Conservation (phyloP, 1,140 invertebrate species). For the Microvelia longipes region DNA sequence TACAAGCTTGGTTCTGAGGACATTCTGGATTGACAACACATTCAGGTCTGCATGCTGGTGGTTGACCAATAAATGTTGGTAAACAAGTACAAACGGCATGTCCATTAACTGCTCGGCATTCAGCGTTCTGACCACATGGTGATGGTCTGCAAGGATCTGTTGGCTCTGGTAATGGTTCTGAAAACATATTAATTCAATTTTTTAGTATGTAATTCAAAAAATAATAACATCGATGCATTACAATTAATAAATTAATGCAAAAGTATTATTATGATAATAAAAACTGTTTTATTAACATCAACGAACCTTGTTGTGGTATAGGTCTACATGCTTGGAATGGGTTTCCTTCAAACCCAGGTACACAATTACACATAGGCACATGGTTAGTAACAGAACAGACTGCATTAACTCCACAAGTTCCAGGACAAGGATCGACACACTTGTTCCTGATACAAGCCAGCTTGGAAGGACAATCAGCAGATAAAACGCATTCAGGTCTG, state of each 20-base stretch:
- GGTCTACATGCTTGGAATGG: conserved; percentile 34
- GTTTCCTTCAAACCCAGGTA: conserved; percentile 52
- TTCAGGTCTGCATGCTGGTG: conserved; percentile 62
- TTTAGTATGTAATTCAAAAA: not conserved
- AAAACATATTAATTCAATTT: conserved; percentile 3
- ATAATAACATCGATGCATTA: not conserved
- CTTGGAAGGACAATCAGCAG: conserved; percentile 52
- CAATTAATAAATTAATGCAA: not conserved
- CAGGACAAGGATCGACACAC: conserved; percentile 58
- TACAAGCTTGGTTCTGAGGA: conserved; percentile 57
- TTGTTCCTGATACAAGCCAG: conserved; percentile 56
- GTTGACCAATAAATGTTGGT: conserved; percentile 57
- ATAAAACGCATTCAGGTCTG: conserved; percentile 52
- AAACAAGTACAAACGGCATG: conserved; percentile 48
- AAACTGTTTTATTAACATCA: not conserved
- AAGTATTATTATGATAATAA: not conserved
- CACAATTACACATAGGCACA: conserved; percentile 52
- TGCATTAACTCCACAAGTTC: conserved; percentile 54
- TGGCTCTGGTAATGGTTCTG: conserved; percentile 21
- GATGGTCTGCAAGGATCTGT: conserved; percentile 56
- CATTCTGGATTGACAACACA: conserved; percentile 68
- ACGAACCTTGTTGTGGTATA: not conserved
- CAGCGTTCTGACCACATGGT: conserved; percentile 62
- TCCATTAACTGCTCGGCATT: conserved; percentile 38
- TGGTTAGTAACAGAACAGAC: conserved; percentile 60